Evolutionary conservation across 1,140 invertebrate species (phyloP), one percentile per base, ranked within the genome.

Genomic region (Cardiocondyla obscurior): DNA sequence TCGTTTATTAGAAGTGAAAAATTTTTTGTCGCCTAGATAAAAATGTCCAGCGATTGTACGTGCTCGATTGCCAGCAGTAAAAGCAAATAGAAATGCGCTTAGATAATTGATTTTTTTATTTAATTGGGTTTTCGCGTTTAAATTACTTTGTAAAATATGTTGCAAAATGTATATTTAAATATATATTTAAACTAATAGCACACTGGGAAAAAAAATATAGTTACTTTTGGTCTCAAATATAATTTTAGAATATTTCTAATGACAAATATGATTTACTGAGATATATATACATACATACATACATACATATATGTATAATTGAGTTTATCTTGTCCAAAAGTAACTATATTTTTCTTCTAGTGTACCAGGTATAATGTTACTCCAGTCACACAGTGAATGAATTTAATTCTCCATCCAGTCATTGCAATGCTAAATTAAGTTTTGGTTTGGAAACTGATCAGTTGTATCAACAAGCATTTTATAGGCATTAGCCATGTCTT

Each of bases 121-220:
- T n/a, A n/a, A n/a, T n/a, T n/a, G n/a, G n/a, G n/a, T n/a, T n/a
- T n/a, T n/a, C n/a, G n/a, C n/a, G n/a, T n/a, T n/a, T n/a, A n/a
- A n/a, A n/a, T n/a, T n/a, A n/a, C n/a, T n/a, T 25, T 28, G 10
- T 25, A 42, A 25, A 72, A 39, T 39, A 62, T 33, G 8, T 55
- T 39, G 16, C 14, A n/a, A 42, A 8, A 36, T 3, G 36, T 3
- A 16, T n/a, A 5, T 49, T 10, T 28, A 44, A 1, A 51, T 70
- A 36, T 39, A 51, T 70, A 36, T 39, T 74, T 46, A 42, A 57
- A 57, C 7, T 1, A 44, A 72, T 55, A 55, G n/a, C n/a, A n/a
- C n/a, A n/a, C n/a, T n/a, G n/a, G n/a, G n/a, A n/a, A n/a, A n/a
- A n/a, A n/a, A n/a, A n/a, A n/a, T n/a, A n/a, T n/a, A n/a, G n/a